phyloP scores from a whole-genome alignment of 2,797 vertebrate species.

The Hippoglossus hippoglossus region DNA sequence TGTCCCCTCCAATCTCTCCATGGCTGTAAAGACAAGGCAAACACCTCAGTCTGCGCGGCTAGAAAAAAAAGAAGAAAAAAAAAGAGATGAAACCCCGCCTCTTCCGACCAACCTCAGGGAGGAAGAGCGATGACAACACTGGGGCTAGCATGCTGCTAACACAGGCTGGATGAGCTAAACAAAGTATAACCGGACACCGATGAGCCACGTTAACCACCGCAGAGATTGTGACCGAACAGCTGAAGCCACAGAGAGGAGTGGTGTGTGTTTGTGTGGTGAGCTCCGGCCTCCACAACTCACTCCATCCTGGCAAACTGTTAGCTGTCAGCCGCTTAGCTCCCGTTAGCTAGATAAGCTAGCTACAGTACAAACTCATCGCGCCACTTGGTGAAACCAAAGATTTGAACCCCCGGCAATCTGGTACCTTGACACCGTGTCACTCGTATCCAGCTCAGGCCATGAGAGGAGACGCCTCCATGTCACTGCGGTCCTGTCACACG shows the following conservation, averaged over 20 bases:
- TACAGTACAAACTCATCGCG: slow-evolving; percentile 26
- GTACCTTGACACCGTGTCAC: background rate
- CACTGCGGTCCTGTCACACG: slow-evolving; percentile 42
- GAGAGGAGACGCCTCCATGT: slow-evolving; percentile 29
- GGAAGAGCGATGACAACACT: slow-evolving; percentile 19
- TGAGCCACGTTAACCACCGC: fast-evolving
- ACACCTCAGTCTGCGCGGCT: slow-evolving; percentile 64
- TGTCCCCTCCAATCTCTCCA: slow-evolving; percentile 81
- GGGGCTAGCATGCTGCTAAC: slow-evolving; percentile 21
- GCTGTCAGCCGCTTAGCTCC: slow-evolving; percentile 36
- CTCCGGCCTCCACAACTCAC: background rate
- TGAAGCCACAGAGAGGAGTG: background rate
- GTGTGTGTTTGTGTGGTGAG: background rate
- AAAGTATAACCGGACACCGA: slow-evolving; percentile 7
- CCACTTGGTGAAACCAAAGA: slow-evolving; percentile 16
- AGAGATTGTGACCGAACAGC: fast-evolving
- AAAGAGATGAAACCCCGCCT: slow-evolving; percentile 66
- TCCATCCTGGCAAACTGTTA: slow-evolving; percentile 16
- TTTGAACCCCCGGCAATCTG: background rate
- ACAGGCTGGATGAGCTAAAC: slow-evolving; percentile 8
- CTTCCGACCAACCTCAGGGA: slow-evolving; percentile 34
- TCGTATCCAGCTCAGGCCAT: slow-evolving; percentile 13
- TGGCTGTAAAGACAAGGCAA: slow-evolving; percentile 74
- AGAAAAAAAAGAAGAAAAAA: background rate
- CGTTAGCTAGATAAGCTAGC: slow-evolving; percentile 26